Evolutionary conservation across 2,113 vertebrate species (phyloP), one percentile per base, ranked within the genome.

Genomic region (Eolophus roseicapilla): DNA sequence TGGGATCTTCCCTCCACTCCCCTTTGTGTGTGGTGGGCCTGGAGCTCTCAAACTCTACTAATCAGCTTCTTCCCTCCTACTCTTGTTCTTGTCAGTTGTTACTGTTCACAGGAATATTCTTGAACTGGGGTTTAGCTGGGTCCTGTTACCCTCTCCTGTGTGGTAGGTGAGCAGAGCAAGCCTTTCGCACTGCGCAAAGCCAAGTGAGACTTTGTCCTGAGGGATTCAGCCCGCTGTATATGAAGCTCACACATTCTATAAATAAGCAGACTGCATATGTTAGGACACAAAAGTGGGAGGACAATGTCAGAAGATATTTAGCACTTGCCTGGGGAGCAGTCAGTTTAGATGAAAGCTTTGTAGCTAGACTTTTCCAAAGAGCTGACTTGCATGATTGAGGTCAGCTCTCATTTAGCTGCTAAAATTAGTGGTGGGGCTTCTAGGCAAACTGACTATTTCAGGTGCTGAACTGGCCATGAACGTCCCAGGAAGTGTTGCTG

Each of bases 191-290:
- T n/a, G 18, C 4, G 2, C 20, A 47, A 86, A 90, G 18, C 17
- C 8, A 7, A 50, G 52, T 2, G 6, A 17, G 2, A 5, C 63
- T 49, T 68, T 0, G 0, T 79, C 88, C 80, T 18, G 1, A 43
- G 57, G 63, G 53, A 46, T 82, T 75, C 15, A 5, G n/a, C 49
- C 65, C 1, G 1, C 7, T 39, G 15, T 13, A 4, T 27, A 29
- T 49, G 69, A 57, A 64, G 31, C 28, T 92, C 29, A 35, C 28
- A 29, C 9, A 0, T 65, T 73, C 88, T 92, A 89, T 79, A 96
- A 96, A 95, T 95, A 95, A 91, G 20, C 86, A 82, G 52, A 31
- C 83, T 62, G 62, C 62, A 53, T 89, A 53, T 71, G 76, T 68
- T 57, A 64, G 82, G 73, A n/a, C 76, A 86, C 57, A 75, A 44